Evolutionary conservation across 2,888 invertebrate species (phyloP).

Genomic region (Platycheirus albimanus): DNA sequence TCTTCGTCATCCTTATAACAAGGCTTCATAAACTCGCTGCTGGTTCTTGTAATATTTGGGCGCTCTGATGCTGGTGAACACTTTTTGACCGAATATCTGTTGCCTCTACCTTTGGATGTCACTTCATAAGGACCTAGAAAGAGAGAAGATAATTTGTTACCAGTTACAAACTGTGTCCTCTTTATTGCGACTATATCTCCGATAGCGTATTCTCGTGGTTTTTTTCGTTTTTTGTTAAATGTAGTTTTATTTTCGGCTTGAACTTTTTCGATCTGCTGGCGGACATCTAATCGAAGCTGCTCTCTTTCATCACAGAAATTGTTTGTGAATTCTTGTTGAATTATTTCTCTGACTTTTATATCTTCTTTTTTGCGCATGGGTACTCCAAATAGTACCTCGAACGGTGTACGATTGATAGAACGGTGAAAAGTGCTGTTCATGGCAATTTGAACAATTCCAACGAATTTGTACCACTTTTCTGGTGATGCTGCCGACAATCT

Average conservation of each 20-base stretch:
- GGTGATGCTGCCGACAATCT: background rate
- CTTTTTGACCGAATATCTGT: constrained; percentile 17
- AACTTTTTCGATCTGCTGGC: constrained; percentile 5
- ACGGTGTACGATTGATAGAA: constrained; percentile 7
- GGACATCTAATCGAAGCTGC: constrained; percentile 2
- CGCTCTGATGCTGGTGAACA: constrained; percentile 11
- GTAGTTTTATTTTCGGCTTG: constrained; percentile 12
- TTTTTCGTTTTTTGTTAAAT: constrained; percentile 11
- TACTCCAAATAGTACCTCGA: constrained; percentile 27
- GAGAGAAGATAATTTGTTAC: constrained; percentile 5
- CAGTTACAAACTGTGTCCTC: constrained; percentile 6
- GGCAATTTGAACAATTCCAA: constrained; percentile 2
- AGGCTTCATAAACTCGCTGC: constrained; percentile 24
- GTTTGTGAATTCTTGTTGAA: background rate
- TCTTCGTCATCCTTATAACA: background rate
- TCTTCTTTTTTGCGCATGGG: constrained; percentile 25
- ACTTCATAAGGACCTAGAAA: constrained; percentile 18
- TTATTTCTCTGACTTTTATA: background rate
- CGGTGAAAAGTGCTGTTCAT: background rate
- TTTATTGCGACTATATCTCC: background rate
- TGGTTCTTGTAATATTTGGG: constrained; percentile 8
- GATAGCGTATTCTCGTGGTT: background rate
- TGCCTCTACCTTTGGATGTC: constrained; percentile 4
- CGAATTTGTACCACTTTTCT: constrained; percentile 25
- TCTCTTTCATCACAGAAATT: constrained; percentile 3